Conservation (phyloP, 2,888 invertebrate genomes). For the Euproctis similis region DNA sequence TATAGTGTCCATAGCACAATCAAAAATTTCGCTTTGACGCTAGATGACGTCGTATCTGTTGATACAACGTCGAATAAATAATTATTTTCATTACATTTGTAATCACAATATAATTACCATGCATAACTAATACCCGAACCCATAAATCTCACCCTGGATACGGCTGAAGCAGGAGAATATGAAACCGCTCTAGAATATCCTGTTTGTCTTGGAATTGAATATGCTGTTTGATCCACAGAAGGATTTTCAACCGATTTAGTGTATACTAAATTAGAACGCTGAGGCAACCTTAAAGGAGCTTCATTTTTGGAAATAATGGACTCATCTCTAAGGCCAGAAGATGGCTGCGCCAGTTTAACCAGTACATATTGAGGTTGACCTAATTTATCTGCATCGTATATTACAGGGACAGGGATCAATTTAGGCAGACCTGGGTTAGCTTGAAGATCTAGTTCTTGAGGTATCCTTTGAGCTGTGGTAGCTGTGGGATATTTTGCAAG, state of each 20-base stretch:
- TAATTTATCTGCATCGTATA: slow-evolving; percentile 1
- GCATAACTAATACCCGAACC: slow-evolving; percentile 59
- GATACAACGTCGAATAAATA: neutral
- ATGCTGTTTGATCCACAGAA: neutral
- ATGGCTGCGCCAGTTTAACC: too few species aligned
- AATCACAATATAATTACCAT: slow-evolving; percentile 24
- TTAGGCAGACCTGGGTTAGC: neutral
- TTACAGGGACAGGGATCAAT: slow-evolving; percentile 2
- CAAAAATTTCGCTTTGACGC: too few species aligned
- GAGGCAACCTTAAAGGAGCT: slow-evolving; percentile 2
- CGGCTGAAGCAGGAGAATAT: slow-evolving; percentile 31
- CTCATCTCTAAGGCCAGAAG: too few species aligned
- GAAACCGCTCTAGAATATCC: slow-evolving; percentile 11
- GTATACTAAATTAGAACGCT: slow-evolving; percentile 7
- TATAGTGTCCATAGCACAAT: too few species aligned
- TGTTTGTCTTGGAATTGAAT: slow-evolving; percentile 1
- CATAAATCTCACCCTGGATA: slow-evolving; percentile 75
- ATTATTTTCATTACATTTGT: neutral
- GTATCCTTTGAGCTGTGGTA: too few species aligned
- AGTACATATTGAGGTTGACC: neutral
- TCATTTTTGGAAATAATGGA: neutral
- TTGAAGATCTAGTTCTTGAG: too few species aligned
- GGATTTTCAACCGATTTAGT: slow-evolving; percentile 2
- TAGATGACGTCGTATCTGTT: neutral
- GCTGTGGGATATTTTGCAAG: too few species aligned